Conservation (phyloP, 2,797 vertebrate genomes). For the Spea hammondii region DNA sequence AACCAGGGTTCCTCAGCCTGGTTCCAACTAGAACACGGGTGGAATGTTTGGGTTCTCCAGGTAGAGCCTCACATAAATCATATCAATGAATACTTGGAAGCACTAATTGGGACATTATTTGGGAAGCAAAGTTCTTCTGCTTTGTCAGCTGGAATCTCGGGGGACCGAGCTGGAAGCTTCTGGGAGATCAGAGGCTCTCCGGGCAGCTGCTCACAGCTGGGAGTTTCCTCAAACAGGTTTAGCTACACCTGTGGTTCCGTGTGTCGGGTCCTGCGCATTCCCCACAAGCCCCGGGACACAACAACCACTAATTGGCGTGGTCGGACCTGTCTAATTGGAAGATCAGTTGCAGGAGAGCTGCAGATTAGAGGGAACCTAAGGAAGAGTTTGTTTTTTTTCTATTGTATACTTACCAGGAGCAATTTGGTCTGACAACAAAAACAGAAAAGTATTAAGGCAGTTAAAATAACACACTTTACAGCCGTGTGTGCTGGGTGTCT, state of each 20-base stretch:
- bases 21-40: too few relatives aligned
- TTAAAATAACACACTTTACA: too few relatives aligned
- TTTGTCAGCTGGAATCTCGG: not conserved
- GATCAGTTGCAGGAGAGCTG: slow-evolving; percentile 1
- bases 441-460: too few relatives aligned
- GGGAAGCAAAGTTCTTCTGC: not conserved
- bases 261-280: not conserved
- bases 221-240: not conserved
- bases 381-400: not conserved
- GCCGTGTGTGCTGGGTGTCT: too few relatives aligned
- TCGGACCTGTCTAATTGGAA: not conserved
- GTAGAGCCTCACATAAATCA: too few relatives aligned
- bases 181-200: not conserved
- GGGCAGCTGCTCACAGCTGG: not conserved
- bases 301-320: not conserved
- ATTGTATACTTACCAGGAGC: not conserved
- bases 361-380: not conserved
- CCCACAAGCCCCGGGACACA: not conserved
- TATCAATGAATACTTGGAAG: too few relatives aligned
- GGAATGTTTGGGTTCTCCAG: too few relatives aligned
- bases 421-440: too few relatives aligned
- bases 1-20: too few relatives aligned
- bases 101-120: not conserved
- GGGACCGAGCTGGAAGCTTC: not conserved
- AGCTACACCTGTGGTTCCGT: not conserved